A percentile compares a stretch with the other conserved stretches of the same genome.
Evolutionary conservation across 1,140 invertebrate species (phyloP).

Genomic region (Pteromalus puparum): DNA sequence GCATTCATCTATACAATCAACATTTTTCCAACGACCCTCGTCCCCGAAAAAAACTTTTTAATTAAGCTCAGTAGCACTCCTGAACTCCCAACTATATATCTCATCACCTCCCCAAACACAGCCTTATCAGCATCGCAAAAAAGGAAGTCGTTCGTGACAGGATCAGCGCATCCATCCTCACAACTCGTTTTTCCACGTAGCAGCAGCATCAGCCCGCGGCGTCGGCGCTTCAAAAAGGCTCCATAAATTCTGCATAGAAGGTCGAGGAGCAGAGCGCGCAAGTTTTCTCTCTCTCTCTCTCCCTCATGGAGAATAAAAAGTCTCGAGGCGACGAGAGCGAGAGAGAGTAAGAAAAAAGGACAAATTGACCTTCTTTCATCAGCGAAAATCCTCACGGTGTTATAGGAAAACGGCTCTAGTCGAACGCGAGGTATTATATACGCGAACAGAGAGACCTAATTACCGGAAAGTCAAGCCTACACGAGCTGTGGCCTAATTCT

Average conservation of each 20-base stretch:
- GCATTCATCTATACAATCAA: too few species aligned
- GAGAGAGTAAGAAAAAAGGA: background rate
- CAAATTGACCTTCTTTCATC: slow-evolving; percentile 17
- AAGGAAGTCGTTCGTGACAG: too few species aligned
- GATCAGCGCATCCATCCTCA: too few species aligned
- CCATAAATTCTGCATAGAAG: slow-evolving; percentile 40
- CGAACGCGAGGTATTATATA: background rate
- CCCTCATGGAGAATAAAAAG: background rate
- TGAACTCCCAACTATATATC: too few species aligned
- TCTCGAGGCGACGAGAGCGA: background rate
- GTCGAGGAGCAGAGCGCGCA: slow-evolving; percentile 36
- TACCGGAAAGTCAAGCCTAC: background rate
- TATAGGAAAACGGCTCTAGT: background rate
- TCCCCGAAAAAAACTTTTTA: too few species aligned
- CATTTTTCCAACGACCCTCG: too few species aligned
- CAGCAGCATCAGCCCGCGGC: background rate
- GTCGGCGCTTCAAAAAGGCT: background rate
- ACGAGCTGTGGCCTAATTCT: background rate
- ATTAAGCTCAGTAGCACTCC: too few species aligned
- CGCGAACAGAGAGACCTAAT: background rate
- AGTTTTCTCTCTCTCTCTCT: too few species aligned
- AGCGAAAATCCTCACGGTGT: background rate
- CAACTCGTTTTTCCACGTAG: background rate
- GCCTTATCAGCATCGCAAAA: too few species aligned
- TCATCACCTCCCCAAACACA: too few species aligned